Evolutionary conservation across 2,888 invertebrate species (phyloP).

Genomic region (Sarcophaga carnaria): DNA sequence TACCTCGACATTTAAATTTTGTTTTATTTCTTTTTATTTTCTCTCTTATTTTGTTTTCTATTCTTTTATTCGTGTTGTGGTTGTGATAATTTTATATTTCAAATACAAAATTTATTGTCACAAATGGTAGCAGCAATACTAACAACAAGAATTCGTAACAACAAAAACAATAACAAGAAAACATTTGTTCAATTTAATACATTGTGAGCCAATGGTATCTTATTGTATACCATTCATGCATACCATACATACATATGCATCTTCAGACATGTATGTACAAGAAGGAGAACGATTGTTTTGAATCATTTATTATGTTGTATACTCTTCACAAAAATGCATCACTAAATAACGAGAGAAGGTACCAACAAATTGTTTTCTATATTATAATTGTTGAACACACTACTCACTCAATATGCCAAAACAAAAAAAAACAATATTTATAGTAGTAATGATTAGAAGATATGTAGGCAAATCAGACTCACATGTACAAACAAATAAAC

Average conservation of each 20-base stretch:
- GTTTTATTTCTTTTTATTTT: neutral
- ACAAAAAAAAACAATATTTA: too few relatives aligned
- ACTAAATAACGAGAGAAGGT: too few relatives aligned
- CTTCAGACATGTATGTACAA: neutral
- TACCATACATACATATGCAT: slow-evolving; percentile 15
- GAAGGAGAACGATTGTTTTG: too few relatives aligned
- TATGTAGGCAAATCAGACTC: too few relatives aligned
- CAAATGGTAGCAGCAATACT: slow-evolving; percentile 4
- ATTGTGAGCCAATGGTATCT: slow-evolving; percentile 42
- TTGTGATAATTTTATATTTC: neutral
- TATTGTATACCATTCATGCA: slow-evolving; percentile 26
- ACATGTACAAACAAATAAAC: too few relatives aligned
- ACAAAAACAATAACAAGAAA: slow-evolving; percentile 14
- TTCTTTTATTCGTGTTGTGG: neutral
- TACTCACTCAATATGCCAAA: too few relatives aligned
- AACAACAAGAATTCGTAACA: neutral
- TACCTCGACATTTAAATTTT: neutral
- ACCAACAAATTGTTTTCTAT: too few relatives aligned
- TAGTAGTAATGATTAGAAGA: too few relatives aligned
- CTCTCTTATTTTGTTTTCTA: neutral
- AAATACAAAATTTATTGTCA: slow-evolving; percentile 43
- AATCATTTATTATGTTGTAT: too few relatives aligned
- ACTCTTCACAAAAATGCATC: too few relatives aligned
- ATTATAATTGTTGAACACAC: too few relatives aligned
- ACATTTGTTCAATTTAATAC: slow-evolving; percentile 11